These are phyloP conservation scores for Nipponia nippon DNA, from an alignment of 2,113 vertebrate genomes.

Conservation along the genomic window DNA sequence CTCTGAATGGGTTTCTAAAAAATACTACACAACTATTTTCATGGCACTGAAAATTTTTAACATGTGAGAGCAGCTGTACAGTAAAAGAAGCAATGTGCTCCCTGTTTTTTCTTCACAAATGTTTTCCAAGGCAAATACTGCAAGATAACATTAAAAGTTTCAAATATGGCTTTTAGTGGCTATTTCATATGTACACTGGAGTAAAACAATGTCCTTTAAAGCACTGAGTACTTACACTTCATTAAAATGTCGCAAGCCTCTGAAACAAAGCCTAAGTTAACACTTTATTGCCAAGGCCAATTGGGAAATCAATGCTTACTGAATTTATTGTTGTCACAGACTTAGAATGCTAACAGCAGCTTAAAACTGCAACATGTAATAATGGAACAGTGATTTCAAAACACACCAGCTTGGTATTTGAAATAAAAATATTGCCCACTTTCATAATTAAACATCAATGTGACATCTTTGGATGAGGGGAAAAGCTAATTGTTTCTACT, in stretches of 20 bases:
- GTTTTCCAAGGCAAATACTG: background rate
- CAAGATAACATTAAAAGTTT: background rate
- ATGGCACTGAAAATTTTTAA: background rate
- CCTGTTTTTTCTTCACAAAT: background rate
- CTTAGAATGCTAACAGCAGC: background rate
- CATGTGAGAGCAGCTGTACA: background rate
- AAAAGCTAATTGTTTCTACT: background rate
- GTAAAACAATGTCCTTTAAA: background rate
- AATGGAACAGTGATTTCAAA: background rate
- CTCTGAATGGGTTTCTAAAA: background rate
- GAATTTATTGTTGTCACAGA: background rate
- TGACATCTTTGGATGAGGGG: background rate
- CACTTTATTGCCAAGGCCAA: background rate
- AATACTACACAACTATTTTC: background rate
- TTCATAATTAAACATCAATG: background rate
- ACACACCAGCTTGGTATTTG: background rate
- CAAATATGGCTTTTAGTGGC: background rate
- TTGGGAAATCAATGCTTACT: background rate
- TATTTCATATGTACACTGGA: background rate
- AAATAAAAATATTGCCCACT: background rate
- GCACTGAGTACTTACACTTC: background rate
- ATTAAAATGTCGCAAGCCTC: background rate
- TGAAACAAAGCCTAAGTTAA: background rate
- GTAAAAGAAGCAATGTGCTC: background rate
- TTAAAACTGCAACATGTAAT: background rate